Evolutionary conservation across 2,888 invertebrate species (phyloP), one percentile per base, ranked within the genome.

Genomic region (Euproctis similis): DNA sequence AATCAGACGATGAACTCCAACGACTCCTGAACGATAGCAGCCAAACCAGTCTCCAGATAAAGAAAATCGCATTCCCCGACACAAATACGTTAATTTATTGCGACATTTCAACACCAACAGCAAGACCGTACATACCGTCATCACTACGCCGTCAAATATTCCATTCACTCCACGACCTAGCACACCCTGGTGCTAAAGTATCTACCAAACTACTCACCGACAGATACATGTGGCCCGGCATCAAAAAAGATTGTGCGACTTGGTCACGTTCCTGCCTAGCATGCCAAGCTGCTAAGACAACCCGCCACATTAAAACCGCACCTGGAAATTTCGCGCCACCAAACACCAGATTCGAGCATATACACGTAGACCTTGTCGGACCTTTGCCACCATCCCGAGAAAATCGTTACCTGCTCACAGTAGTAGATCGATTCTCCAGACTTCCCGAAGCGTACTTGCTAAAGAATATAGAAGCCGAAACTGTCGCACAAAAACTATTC

Each of bases 371-470:
- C 18, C 4, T 18, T 7, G 8, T 18, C n/a, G 18, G 18, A 13
- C 24, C 24, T 4, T 9, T 24, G 2, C 24, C 24, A 2, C 9
- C 4, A n/a, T 4, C 6, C 3, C 5, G 7, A 11, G 25, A n/a
- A 1, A 17, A 12, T 6, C 4, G 4, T 2, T 57, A 57, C 12
- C 41, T 41, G 10, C 34, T 54, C 2, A 51, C 49, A n/a, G n/a
- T n/a, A n/a, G n/a, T n/a, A n/a, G n/a, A n/a, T n/a, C n/a, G n/a
- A n/a, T n/a, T n/a, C n/a, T n/a, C n/a, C n/a, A n/a, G n/a, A n/a
- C n/a, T n/a, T n/a, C n/a, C n/a, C n/a, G n/a, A n/a, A n/a, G n/a
- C n/a, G n/a, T n/a, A n/a, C n/a, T n/a, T n/a, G n/a, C n/a, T n/a
- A n/a, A n/a, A n/a, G n/a, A n/a, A n/a, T n/a, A n/a, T n/a, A n/a